Evolutionary conservation across 2,113 vertebrate genomes (phyloP).

Genomic region (Sander vitreus): DNA sequence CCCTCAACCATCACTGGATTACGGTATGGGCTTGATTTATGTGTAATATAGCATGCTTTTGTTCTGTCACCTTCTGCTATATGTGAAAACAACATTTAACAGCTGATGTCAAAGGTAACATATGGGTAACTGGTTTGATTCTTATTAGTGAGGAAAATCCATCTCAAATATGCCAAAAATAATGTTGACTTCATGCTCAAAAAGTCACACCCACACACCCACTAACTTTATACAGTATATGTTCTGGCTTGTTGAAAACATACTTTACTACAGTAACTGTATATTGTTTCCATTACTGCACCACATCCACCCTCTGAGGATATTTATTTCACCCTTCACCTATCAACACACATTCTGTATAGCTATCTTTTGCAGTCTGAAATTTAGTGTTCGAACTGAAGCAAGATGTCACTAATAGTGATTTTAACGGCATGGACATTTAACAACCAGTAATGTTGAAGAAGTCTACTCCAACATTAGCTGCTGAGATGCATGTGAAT

Average conservation of each 20-base stretch:
- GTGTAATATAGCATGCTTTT: conserved; percentile 54
- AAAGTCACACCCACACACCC: conserved; percentile 12
- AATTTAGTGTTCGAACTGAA: not conserved
- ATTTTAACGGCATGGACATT: conserved; percentile 48
- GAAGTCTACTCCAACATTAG: conserved; percentile 14
- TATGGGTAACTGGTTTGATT: not conserved
- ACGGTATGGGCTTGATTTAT: conserved; percentile 84
- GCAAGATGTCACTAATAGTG: conserved; percentile 19
- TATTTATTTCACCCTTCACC: not conserved
- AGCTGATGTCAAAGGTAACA: conserved; percentile 1
- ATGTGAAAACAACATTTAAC: not conserved
- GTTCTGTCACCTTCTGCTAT: conserved; percentile 1
- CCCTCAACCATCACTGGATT: conserved; percentile 95
- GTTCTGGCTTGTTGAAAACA: conserved; percentile 16
- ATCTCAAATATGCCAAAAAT: conserved; percentile 19
- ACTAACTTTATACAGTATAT: conserved; percentile 5
- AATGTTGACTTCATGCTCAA: not conserved
- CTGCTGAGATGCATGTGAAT: conserved; percentile 59
- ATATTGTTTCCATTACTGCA: conserved; percentile 14
- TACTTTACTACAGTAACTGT: conserved; percentile 3
- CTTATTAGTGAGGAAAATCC: not conserved
- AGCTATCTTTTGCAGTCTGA: conserved; percentile 2
- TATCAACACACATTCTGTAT: conserved; percentile 10
- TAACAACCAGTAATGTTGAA: conserved; percentile 38
- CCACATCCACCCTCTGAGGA: not conserved